Evolutionary conservation across 1,140 invertebrate genomes (phyloP).

Genomic region (Macrobrachium rosenbergii): DNA sequence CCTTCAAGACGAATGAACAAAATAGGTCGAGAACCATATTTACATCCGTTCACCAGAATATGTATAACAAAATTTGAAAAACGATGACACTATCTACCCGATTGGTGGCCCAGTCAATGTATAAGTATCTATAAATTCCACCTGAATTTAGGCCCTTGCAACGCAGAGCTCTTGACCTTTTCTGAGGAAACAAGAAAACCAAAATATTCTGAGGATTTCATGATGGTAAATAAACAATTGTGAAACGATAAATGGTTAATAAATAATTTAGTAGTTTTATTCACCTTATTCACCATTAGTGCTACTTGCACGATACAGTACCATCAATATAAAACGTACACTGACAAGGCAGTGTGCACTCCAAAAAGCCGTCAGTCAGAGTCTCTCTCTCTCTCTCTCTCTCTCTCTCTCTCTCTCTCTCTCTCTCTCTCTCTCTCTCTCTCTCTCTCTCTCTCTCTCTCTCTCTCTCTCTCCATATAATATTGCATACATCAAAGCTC

Average conservation of each 20-base stretch:
- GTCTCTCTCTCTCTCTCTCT: neutral
- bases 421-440: slow-evolving; percentile 28
- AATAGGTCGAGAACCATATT: too few relatives aligned
- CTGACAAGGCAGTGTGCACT: neutral
- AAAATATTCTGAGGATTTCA: too few relatives aligned
- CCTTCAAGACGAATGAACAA: too few relatives aligned
- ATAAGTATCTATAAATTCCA: too few relatives aligned
- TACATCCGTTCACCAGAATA: too few relatives aligned
- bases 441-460: slow-evolving; percentile 25
- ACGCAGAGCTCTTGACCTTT: too few relatives aligned
- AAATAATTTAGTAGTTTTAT: neutral
- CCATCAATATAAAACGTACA: too few relatives aligned
- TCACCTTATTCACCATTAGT: neutral
- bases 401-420: neutral
- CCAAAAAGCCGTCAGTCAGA: neutral
- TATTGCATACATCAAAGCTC: too few relatives aligned
- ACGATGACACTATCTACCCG: too few relatives aligned
- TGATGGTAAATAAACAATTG: neutral
- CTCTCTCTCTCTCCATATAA: neutral
- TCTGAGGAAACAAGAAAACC: neutral
- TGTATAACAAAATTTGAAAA: too few relatives aligned
- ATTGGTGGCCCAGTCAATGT: too few relatives aligned
- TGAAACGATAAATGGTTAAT: slow-evolving; percentile 43
- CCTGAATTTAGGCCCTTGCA: too few relatives aligned
- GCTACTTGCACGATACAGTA: neutral